phyloP scores from a whole-genome alignment of 2,797 vertebrate genomes.

The Diplodus sargus region DNA sequence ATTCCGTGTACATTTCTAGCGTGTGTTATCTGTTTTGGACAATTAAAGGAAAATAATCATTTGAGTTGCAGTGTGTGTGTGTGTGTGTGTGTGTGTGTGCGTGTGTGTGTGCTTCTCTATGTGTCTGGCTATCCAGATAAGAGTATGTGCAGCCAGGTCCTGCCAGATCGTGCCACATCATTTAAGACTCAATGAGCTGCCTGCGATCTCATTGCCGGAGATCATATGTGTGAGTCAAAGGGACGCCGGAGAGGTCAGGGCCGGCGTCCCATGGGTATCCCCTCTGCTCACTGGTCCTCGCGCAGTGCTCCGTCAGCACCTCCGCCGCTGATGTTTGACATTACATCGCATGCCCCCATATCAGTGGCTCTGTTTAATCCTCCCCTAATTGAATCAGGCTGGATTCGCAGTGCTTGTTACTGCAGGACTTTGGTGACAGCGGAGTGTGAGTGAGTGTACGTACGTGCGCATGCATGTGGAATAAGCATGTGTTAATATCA shows the following conservation, averaged over 20 bases:
- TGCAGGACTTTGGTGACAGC: conserved; percentile 46
- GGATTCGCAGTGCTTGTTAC: conserved; percentile 53
- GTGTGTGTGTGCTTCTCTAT: neutral
- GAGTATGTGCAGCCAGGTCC: conserved; percentile 51
- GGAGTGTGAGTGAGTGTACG: conserved; percentile 24
- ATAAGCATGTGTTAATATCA: conserved; percentile 58
- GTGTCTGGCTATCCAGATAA: conserved; percentile 56
- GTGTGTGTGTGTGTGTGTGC: neutral
- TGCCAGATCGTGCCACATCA: conserved; percentile 69
- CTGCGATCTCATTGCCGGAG: conserved; percentile 63
- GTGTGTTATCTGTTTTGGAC: conserved; percentile 15
- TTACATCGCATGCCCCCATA: conserved; percentile 38
- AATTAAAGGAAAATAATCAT: conserved; percentile 24
- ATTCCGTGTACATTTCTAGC: neutral
- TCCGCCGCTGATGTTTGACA: conserved; percentile 41
- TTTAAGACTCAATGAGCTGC: conserved; percentile 77
- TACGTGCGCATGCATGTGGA: conserved; percentile 12
- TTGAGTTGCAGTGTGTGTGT: neutral
- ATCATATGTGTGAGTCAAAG: conserved; percentile 64
- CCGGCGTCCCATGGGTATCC: neutral
- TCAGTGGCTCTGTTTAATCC: conserved; percentile 53
- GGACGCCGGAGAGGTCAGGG: conserved; percentile 49
- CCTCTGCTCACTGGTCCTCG: conserved; percentile 33
- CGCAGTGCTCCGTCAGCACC: conserved; percentile 58
- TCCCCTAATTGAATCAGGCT: conserved; percentile 64